Base-by-base conservation (phyloP, 2,113 vertebrate genomes). In the Notothenia rossii region DNA sequence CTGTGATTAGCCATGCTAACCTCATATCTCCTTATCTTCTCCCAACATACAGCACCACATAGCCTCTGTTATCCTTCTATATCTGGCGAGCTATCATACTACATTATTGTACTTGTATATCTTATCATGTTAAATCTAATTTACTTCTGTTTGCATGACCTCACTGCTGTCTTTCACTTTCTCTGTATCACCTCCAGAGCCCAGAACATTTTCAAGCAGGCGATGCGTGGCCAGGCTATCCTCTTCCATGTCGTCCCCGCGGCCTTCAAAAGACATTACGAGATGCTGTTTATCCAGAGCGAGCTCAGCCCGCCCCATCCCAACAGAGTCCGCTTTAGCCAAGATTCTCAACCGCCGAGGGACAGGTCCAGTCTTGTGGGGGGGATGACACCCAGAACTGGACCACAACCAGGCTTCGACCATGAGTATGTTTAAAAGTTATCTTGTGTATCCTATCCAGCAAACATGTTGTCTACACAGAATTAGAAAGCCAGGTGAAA, bases 231-330 rank as follows among this genome's bases (percentile, higher is more conserved):
- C 5, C 93, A 95, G 0, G 79, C 95, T 91, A 99, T 99, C 93
- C 96, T 97, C 92, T 99, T 99, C 94, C 98, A 99, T 2, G 96
- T 99, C 91, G 96, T 99, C 46, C 98, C 98, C 0, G 96, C 96
- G 0, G 86, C 93, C 20, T 95, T 96, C 70, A 98, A 96, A 88
- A 94, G 95, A 89, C 96, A 96, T 43, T 99, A 98, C 0, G 97
- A 98, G 73, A 92, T 97, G 65, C 85, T 98, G 13, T 95, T 72
- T 0, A 77, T 93, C 22, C 97, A 95, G 46, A 95, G 84, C 0
- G 96, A 97, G 89, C 95, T 95, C 88, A 94, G 91, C 88, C 68
- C 74, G 0, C 83, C 91, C 10, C 81, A 89, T 49, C 64, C 71
- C 48, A 85, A 75, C 87, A 94, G 92, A 14, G 94, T 91, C 72